Conservation (phyloP, 2,888 invertebrate species). For the Drosophila vallismaia region DNA sequence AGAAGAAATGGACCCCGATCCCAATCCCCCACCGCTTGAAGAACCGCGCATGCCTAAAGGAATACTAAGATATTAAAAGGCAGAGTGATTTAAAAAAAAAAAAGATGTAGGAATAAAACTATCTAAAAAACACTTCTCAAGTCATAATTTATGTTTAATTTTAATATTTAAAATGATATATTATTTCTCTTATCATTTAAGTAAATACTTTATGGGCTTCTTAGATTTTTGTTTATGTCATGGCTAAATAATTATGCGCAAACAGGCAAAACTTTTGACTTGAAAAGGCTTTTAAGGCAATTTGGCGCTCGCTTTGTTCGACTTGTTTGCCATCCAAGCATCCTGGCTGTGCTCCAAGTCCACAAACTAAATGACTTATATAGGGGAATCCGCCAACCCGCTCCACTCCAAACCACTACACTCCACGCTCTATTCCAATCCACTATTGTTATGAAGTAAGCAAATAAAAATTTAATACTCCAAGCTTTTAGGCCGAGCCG, state of each 20-base stretch:
- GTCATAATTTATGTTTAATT: neutral
- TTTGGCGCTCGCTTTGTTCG: conserved; percentile 77
- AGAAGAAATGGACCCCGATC: neutral
- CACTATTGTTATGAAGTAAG: conserved; percentile 64
- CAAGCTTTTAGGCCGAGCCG: conserved; percentile 60
- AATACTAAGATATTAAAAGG: neutral
- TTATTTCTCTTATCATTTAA: neutral
- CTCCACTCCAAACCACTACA: conserved; percentile 10
- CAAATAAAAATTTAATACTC: conserved; percentile 73
- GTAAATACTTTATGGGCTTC: conserved; percentile 16
- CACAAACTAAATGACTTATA: conserved; percentile 64
- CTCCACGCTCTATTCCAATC: conserved; percentile 14
- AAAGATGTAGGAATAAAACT: too few species aligned
- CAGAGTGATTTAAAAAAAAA: too few species aligned
- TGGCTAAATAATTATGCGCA: conserved; percentile 74
- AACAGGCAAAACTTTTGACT: conserved; percentile 75
- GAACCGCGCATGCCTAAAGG: neutral
- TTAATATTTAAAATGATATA: neutral
- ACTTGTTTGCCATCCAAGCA: conserved; percentile 66
- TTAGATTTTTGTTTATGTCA: conserved; percentile 43
- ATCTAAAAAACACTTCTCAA: too few species aligned
- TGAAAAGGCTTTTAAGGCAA: conserved; percentile 80
- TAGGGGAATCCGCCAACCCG: conserved; percentile 13
- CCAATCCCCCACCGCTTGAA: neutral
- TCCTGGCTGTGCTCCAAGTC: conserved; percentile 57